Evolutionary conservation across 37 sponge, comb jelly and placozoan genomes (phyloP).

Genomic region (Dysidea cf. avara): DNA sequence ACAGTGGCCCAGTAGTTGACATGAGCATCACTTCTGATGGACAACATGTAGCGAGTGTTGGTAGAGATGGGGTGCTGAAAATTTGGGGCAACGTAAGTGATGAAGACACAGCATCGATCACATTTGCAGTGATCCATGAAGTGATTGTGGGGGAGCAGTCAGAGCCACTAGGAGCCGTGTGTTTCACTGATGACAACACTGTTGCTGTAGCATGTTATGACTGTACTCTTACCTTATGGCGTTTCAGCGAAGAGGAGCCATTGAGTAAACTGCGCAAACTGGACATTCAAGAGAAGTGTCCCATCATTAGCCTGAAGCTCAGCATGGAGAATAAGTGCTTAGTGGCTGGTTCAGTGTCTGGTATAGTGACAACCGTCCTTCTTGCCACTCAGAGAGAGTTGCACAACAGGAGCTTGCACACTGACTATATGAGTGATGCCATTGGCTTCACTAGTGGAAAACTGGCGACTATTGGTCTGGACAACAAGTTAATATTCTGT

Average conservation of each 20-base stretch:
- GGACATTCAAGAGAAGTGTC: constrained; percentile 16
- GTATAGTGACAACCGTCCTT: constrained; percentile 1
- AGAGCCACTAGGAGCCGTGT: too few relatives aligned
- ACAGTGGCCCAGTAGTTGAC: constrained; percentile 58
- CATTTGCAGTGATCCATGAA: constrained; percentile 25
- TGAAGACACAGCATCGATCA: background rate
- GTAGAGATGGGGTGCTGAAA: constrained; percentile 70
- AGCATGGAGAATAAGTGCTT: constrained; percentile 22
- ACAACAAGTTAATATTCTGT: constrained; percentile 14
- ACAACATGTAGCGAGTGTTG: constrained; percentile 8
- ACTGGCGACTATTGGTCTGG: constrained; percentile 41
- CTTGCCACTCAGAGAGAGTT: too few relatives aligned
- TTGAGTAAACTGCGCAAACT: too few relatives aligned
- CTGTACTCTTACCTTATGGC: constrained; percentile 23
- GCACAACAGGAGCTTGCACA: constrained; percentile 10
- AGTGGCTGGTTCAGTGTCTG: constrained; percentile 52
- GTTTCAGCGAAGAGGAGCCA: constrained; percentile 1
- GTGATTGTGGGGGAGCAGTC: constrained; percentile 28
- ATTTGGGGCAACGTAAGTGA: constrained; percentile 43
- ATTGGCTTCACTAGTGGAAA: background rate
- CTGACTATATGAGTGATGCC: constrained; percentile 53
- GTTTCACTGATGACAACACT: background rate
- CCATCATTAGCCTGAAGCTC: constrained; percentile 30
- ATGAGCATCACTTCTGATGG: background rate
- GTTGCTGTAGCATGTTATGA: constrained; percentile 35